Evolutionary conservation across 2,797 vertebrate genomes (phyloP).

Genomic region (Crax fasciolata): DNA sequence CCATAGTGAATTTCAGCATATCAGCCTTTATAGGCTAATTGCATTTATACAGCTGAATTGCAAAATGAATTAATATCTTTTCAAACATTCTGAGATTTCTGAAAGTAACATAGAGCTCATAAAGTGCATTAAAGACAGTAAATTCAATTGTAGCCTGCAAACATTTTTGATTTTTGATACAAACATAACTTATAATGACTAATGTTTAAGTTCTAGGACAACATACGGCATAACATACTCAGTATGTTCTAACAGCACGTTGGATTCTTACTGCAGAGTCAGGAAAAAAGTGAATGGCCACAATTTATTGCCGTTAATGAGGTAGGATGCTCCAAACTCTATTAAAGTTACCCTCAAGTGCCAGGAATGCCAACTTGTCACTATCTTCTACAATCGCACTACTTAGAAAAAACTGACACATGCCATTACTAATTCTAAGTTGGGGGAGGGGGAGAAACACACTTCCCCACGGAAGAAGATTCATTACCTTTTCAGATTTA

Average conservation of each 20-base stretch:
- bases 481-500: slow-evolving; percentile 96
- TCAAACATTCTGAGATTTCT: not conserved
- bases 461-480: slow-evolving; percentile 26
- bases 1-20: fast-evolving
- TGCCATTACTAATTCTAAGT: not conserved
- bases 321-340: not conserved
- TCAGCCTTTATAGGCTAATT: not conserved
- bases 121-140: not conserved
- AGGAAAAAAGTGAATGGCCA: not conserved
- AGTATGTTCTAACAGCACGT: not conserved
- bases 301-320: not conserved
- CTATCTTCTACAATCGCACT: not conserved
- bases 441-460: not conserved
- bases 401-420: not conserved
- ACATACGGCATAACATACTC: not conserved
- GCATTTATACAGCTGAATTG: not conserved
- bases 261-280: not conserved
- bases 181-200: not conserved
- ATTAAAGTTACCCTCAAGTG: not conserved
- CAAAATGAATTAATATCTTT: not conserved
- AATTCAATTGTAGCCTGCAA: not conserved
- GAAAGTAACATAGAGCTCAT: not conserved
- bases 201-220: not conserved
- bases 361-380: not conserved
- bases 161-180: not conserved